Evolutionary conservation across 2,797 vertebrate genomes (phyloP), one percentile per base, ranked within the genome.

Genomic region (Helostoma temminkii): DNA sequence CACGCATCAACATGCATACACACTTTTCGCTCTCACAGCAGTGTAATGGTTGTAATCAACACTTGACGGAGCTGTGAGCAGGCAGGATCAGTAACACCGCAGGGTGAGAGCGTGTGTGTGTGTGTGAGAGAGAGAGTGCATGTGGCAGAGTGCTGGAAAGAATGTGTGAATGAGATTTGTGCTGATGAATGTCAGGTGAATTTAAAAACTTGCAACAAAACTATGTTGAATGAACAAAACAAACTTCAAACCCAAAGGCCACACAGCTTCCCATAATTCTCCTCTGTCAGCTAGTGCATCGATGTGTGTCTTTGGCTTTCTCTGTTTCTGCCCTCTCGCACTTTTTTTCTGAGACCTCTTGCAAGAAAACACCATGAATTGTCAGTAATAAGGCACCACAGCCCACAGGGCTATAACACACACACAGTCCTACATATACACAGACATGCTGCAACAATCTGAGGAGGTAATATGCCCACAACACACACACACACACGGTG

Each of bases 21-120:
- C 57, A 42, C 45, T 50, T 55, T 34, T 45, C 4, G 0, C 58
- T 28, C 57, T 70, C 59, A 2, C 81, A 71, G 82, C 81, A 69
- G 82, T 79, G 80, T 81, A 85, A 70, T 59, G 39, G 74, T 82
- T 84, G 84, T 85, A 88, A 88, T 88, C 82, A 90, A 89, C 87
- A 86, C 85, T 80, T 89, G n/a, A 69, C 64, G 80, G 81, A 80
- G 68, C 81, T 89, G 87, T 74, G 84, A 83, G 74, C 60, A 72
- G 65, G 58, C 71, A 58, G 78, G 60, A 74, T 64, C 83, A 86
- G 87, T 91, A 85, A 78, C 89, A 84, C 84, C 63, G 41, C n/a
- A 34, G 83, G 67, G 74, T 82, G 76, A 66, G 57, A 58, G 26
- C 0, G 39, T 8, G 71, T 30, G 70, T 18, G 53, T 14, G 43